phyloP scores from a whole-genome alignment of 2,113 vertebrate genomes.

The Miniopterus natalensis region DNA sequence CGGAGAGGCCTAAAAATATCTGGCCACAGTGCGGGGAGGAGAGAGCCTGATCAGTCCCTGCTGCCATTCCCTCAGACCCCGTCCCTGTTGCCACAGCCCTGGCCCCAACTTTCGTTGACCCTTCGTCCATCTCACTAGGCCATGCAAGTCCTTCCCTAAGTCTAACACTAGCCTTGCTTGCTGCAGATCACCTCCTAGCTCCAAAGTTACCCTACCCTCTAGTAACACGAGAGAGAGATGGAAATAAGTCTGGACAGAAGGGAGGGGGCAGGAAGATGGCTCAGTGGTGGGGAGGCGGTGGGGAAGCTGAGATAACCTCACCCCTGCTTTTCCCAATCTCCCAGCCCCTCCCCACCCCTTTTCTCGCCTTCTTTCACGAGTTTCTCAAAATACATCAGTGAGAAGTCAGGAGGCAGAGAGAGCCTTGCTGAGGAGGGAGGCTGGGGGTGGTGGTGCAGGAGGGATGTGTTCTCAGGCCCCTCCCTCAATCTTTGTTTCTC shows the following conservation, averaged over 20 bases:
- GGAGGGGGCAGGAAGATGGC: slow-evolving; percentile 32
- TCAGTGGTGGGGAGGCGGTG: neutral
- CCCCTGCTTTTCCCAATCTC: slow-evolving; percentile 47
- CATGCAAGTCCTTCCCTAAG: neutral
- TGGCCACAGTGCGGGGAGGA: slow-evolving; percentile 13
- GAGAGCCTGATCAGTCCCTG: neutral
- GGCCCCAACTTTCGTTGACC: neutral
- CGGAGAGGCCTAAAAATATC: slow-evolving; percentile 82
- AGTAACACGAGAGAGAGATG: slow-evolving; percentile 7
- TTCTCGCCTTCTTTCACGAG: slow-evolving; percentile 83
- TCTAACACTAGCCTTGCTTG: neutral
- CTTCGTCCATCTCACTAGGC: neutral
- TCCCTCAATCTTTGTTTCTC: neutral
- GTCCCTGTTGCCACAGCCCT: neutral
- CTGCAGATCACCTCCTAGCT: neutral
- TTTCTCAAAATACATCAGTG: slow-evolving; percentile 84
- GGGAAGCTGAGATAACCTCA: slow-evolving; percentile 69
- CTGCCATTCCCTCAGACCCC: neutral
- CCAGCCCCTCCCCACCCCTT: slow-evolving; percentile 70
- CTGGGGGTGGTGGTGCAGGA: slow-evolving; percentile 9
- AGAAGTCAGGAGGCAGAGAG: slow-evolving; percentile 76
- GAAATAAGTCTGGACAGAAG: slow-evolving; percentile 11
- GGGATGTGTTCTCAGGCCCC: neutral
- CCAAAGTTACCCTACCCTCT: slow-evolving; percentile 57
- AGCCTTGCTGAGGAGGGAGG: slow-evolving; percentile 48